Conservation (phyloP, 2,888 invertebrate species). For the Euproctis similis region DNA sequence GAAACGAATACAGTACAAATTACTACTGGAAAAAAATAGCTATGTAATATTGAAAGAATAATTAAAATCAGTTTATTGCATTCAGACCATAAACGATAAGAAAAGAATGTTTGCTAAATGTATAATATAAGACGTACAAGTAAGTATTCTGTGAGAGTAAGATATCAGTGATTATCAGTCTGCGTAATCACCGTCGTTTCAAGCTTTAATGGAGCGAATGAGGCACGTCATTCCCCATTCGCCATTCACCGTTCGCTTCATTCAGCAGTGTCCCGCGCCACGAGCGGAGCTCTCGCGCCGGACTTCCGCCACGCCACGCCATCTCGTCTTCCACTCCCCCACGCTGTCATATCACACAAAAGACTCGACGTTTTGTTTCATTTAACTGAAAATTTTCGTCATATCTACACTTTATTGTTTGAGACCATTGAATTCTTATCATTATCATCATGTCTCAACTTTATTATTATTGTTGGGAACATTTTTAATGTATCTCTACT, state of each 20-base stretch:
- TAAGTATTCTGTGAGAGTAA: constrained; percentile 13
- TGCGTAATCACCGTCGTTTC: constrained; percentile 42
- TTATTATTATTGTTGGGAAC: too few relatives aligned
- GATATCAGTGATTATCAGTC: constrained; percentile 38
- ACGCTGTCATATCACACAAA: constrained; percentile 49
- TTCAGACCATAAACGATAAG: too few relatives aligned
- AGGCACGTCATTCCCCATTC: constrained; percentile 29
- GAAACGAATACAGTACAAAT: too few relatives aligned
- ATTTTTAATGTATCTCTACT: too few relatives aligned
- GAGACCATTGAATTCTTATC: too few relatives aligned
- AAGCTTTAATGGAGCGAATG: constrained; percentile 42
- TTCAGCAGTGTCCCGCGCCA: constrained; percentile 22
- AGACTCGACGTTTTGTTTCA: constrained; percentile 52
- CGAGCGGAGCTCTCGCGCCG: constrained; percentile 39
- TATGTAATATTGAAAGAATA: too few relatives aligned
- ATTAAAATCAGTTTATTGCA: too few relatives aligned
- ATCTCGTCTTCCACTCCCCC: constrained; percentile 32
- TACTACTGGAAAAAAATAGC: too few relatives aligned
- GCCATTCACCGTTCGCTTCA: constrained; percentile 22
- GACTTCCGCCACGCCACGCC: constrained; percentile 43
- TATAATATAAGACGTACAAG: not conserved
- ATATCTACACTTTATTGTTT: too few relatives aligned
- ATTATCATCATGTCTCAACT: too few relatives aligned
- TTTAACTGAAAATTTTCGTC: constrained; percentile 69
- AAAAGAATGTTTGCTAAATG: too few relatives aligned